Base-by-base conservation (phyloP, 2,888 invertebrate genomes). In the Drosophila ezoana region DNA sequence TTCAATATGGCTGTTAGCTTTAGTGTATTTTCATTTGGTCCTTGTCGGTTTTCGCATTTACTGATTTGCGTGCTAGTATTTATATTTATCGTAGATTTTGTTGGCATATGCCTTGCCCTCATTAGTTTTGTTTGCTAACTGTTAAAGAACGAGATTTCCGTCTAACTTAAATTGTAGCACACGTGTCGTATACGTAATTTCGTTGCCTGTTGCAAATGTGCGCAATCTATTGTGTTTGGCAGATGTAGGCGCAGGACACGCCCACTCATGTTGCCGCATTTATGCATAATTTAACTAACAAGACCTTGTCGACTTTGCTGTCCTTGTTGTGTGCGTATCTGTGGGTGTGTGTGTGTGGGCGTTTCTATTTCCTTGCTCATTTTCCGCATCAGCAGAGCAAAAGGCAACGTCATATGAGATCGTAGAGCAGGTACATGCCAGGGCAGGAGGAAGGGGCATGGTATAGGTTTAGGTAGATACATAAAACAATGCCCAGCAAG, bases 251-350 rank as follows among this genome's bases (percentile, higher is more conserved):
- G 23, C 18, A 13, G 44, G 37, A 14, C 33, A 58, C 60, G 75
- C 61, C 61, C 60, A 52, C 54, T 40, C 38, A 65, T 67, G 49
- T 58, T 44, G 65, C 76, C 78, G 78, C 83, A 72, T 84, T 70
- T 79, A 87, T 87, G 84, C 84, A 87, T 84, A 84, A 84, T 84
- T 84, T 80, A 87, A 84, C 87, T 87, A 87, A 87, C 76, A 84
- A 81, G 87, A 70, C 80, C 85, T 80, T 80, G 81, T 82, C 73
- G 62, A 69, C 70, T 65, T 41, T 53, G 53, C 63, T 67, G 78
- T 78, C 78, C 80, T 82, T 72, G 75, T 61, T 40, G 40, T 68
- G 43, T 35, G 49, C 49, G 38, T 52, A 47, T 35, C 45, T 32
- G 10, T 52, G 41, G 43, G 57, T 37, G 16, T 40, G 45, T 38